Evolutionary conservation across 2,113 vertebrate genomes (phyloP), one percentile per base, ranked within the genome.

Genomic region (Tinamus guttatus): DNA sequence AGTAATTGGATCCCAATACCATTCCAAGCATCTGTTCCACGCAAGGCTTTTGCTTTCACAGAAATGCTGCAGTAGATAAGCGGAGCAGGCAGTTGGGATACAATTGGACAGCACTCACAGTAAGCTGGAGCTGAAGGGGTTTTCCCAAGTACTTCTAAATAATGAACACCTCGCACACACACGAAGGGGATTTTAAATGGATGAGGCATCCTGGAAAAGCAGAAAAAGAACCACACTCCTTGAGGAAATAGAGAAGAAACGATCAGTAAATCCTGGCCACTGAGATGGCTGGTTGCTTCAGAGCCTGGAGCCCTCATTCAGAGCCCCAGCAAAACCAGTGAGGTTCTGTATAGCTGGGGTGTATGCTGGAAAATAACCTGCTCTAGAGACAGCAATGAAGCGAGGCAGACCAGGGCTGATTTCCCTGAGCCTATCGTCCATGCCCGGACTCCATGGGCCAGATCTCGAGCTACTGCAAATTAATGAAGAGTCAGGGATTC

Each of bases 21-120:
- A 96, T 97, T 94, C 95, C 97, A 97, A 83, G 93, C 97, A 97
- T 97, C 95, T 96, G 90, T 92, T 95, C 93, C 78, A 59, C 13
- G 81, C 45, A 52, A 21, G 40, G 93, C 95, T 89, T 96, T 87
- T 95, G 95, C 92, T 94, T 96, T 93, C 95, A 94, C 87, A 96
- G 93, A 86, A 96, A 95, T 96, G 96, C 86, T 80, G 63, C 81
- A 52, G 94, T 22, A 95, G 91, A 93, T 89, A 92, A 96, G 96
- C 32, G 67, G 94, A 82, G 96, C n/a, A 79, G 90, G 94, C 94
- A 89, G 90, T 90, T 71, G 77, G 82, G 80, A 81, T 28, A 71
- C 77, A 73, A 32, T 10, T 82, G 62, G 75, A 47, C 65, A 82
- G 83, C 86, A 9, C 76, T 86, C 47, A 65, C 58, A 94, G 27